Base-by-base conservation (phyloP, 2,888 invertebrate species). In the Ditula angustiorana region DNA sequence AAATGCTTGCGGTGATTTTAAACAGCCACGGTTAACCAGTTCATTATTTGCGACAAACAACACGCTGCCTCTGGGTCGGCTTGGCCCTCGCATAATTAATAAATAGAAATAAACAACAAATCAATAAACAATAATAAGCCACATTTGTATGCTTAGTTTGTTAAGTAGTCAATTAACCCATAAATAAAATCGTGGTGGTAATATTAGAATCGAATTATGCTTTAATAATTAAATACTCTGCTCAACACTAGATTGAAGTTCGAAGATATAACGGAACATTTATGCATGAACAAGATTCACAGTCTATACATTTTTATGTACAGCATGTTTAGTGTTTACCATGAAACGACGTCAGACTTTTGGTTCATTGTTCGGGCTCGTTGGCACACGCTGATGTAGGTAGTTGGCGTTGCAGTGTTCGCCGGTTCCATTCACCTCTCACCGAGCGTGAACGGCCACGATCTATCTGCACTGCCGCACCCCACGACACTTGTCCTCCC, bases 371-470 rank as follows among this genome's bases (percentile, higher is more conserved):
- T 91, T 91, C 90, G 85, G 77, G 83, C 81, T 82, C 82, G 85
- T 84, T 86, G 89, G 88, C 88, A 86, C 86, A 86, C 84, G 82
- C 83, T 85, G 87, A 88, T 86, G 86, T 82, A 41, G 19, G 19
- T 41, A 81, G 87, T 80, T 86, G 88, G 89, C 88, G 88, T 88
- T 88, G 89, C 90, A 86, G 87, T 87, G 81, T 82, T 85, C 80
- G 77, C 83, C 81, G 81, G 85, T 85, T 88, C 90, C 90, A 88
- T 90, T 92, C 90, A 91, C 92, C 92, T 92, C 92, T 91, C 88
- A 90, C 92, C 85, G 86, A 85, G 86, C 88, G 85, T 85, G 86
- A 89, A 87, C 87, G 86, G 86, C 83, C 82, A 80, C 79, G 74
- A 71, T 73, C 75, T 71, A 71, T 70, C 57, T 57, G 44, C 66